These are phyloP conservation scores for Epinotia demarniana DNA, from an alignment of 2,888 invertebrate species.

Conservation along the genomic window DNA sequence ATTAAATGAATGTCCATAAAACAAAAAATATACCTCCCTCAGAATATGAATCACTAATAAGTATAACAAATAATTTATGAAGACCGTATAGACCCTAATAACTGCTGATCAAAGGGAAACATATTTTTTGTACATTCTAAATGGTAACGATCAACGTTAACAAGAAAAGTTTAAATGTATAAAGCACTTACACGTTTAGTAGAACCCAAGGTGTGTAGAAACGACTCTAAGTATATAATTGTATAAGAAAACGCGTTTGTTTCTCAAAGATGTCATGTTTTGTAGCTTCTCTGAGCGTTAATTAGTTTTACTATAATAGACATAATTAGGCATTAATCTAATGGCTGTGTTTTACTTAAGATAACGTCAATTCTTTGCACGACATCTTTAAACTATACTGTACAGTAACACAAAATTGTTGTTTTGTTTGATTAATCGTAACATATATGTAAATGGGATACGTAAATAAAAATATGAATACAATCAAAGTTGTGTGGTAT, in stretches of 20 bases:
- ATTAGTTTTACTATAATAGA: constrained; percentile 59
- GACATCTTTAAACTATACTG: constrained; percentile 76
- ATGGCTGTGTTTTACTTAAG: constrained; percentile 84
- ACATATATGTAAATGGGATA: constrained; percentile 76
- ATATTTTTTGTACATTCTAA: constrained; percentile 69
- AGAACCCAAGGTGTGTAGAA: constrained; percentile 33
- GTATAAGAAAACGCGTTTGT: constrained; percentile 47
- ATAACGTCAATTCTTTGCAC: constrained; percentile 84
- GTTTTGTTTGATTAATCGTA: constrained; percentile 71
- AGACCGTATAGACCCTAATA: constrained; percentile 51
- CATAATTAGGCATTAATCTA: constrained; percentile 74
- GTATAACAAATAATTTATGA: constrained; percentile 48
- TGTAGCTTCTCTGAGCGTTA: constrained; percentile 57
- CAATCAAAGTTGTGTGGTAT: constrained; percentile 19
- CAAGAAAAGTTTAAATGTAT: constrained; percentile 32
- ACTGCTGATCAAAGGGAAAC: constrained; percentile 53
- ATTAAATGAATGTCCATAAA: constrained; percentile 42
- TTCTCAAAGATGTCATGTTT: constrained; percentile 53
- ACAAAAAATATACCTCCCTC: constrained; percentile 37
- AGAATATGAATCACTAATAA: constrained; percentile 50
- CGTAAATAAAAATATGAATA: constrained; percentile 78
- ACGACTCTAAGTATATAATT: constrained; percentile 43
- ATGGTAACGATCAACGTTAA: constrained; percentile 26
- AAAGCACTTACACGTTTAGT: constrained; percentile 44
- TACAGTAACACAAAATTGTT: constrained; percentile 73